Conservation (phyloP, 1,140 invertebrate species). For the Babylonia areolata region DNA sequence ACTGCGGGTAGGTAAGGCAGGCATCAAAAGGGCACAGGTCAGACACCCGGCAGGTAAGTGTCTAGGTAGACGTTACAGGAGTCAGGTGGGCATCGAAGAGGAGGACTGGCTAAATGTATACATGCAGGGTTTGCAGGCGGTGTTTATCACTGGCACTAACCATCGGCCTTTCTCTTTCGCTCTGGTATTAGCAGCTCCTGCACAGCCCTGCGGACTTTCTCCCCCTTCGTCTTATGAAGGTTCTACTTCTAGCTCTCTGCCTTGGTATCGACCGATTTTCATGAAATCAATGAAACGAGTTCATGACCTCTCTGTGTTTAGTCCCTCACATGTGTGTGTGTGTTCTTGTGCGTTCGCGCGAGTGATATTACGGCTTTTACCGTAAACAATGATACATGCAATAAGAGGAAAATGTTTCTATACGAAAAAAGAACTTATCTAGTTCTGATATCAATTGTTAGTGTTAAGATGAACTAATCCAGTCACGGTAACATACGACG, state of each 20-base stretch:
- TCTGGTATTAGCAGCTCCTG: not conserved
- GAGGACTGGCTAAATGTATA: not conserved
- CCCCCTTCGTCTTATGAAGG: not conserved
- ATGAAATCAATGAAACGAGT: not conserved
- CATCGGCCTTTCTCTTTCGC: not conserved
- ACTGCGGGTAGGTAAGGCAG: not conserved
- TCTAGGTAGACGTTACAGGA: conserved; percentile 3
- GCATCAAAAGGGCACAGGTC: not conserved
- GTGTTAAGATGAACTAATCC: too few species aligned
- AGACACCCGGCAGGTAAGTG: not conserved
- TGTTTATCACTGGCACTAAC: conserved; percentile 19
- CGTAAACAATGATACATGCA: too few species aligned
- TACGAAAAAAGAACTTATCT: too few species aligned
- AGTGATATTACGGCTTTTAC: too few species aligned
- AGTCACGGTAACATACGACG: too few species aligned
- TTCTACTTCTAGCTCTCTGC: not conserved
- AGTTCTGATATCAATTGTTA: too few species aligned
- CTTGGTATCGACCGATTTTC: not conserved
- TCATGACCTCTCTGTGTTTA: not conserved
- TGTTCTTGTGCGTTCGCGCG: too few species aligned
- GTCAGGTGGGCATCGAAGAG: not conserved
- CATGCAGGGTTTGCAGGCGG: not conserved
- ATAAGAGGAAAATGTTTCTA: too few species aligned
- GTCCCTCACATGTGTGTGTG: not conserved
- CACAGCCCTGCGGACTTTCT: conserved; percentile 6